Conservation (phyloP, 2,797 vertebrate species). For the Coranthus polyacanthus region DNA sequence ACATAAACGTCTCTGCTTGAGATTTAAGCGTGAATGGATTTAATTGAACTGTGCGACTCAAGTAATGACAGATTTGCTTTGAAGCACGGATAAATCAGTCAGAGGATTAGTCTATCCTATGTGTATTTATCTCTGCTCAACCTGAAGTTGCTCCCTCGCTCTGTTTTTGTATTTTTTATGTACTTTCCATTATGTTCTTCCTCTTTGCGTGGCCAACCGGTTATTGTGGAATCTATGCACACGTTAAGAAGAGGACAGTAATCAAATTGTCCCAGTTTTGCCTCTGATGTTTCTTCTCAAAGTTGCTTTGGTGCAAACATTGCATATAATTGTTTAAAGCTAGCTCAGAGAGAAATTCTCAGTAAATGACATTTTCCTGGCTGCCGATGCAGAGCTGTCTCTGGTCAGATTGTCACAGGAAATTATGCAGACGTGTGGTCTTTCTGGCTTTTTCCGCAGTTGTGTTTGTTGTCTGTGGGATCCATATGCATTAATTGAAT, state of each 20-base stretch:
- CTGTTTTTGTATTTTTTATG: neutral
- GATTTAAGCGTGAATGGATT: too few relatives aligned
- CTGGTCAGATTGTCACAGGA: constrained; percentile 41
- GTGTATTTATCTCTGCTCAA: neutral
- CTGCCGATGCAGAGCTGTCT: constrained; percentile 24
- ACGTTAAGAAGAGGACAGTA: constrained; percentile 67
- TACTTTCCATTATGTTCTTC: neutral
- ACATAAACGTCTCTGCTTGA: too few relatives aligned
- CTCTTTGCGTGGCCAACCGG: constrained; percentile 24
- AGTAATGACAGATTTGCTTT: too few relatives aligned
- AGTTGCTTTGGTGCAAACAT: constrained; percentile 45
- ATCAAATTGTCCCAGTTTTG: constrained; percentile 77
- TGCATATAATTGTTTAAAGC: constrained; percentile 28
- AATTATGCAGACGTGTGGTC: constrained; percentile 14
- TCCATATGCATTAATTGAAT: constrained; percentile 65
- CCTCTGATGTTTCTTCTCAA: constrained; percentile 26
- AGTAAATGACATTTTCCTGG: constrained; percentile 56
- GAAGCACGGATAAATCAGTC: neutral
- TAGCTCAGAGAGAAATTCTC: constrained; percentile 37
- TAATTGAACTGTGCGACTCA: too few relatives aligned
- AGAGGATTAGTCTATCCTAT: neutral
- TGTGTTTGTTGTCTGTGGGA: constrained; percentile 41
- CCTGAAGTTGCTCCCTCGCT: neutral
- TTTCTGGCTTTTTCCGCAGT: constrained; percentile 4
- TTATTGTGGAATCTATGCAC: constrained; percentile 53